These are phyloP conservation scores for Eucriotettix oculatus DNA, from an alignment of 2,888 invertebrate species.

Conservation along the genomic window DNA sequence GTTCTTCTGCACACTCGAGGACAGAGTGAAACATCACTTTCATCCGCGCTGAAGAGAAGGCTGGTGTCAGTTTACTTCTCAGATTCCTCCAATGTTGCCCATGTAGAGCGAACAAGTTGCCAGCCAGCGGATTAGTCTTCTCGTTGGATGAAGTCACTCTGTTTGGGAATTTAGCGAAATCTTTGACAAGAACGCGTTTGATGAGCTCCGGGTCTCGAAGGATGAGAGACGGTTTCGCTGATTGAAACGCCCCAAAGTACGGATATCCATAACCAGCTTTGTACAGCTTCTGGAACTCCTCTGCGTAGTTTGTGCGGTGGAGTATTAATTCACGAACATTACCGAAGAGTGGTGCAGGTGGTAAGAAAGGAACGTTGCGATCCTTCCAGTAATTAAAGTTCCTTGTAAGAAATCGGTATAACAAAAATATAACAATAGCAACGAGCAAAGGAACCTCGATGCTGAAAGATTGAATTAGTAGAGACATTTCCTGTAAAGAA, in stretches of 20 bases:
- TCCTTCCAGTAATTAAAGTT: conserved; percentile 35
- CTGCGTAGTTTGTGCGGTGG: conserved; percentile 38
- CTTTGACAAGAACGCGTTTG: conserved; percentile 36
- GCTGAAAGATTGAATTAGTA: too few relatives aligned
- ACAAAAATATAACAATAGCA: too few relatives aligned
- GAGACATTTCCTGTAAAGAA: too few relatives aligned
- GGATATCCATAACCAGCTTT: conserved; percentile 17
- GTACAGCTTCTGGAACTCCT: conserved; percentile 41
- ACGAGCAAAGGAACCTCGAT: too few relatives aligned
- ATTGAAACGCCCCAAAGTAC: conserved; percentile 4
- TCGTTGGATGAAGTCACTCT: conserved; percentile 45
- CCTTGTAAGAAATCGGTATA: conserved; percentile 1
- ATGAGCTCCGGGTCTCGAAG: conserved; percentile 44
- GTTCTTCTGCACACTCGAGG: conserved; percentile 34
- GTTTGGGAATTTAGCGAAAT: conserved; percentile 48
- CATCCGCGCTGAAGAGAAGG: conserved; percentile 48
- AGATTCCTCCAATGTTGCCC: conserved; percentile 45
- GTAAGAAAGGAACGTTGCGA: conserved; percentile 35
- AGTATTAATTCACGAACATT: conserved; percentile 36
- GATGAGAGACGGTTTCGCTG: conserved; percentile 35
- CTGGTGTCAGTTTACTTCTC: conserved; percentile 43
- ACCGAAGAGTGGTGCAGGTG: conserved; percentile 45
- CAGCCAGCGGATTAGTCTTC: conserved; percentile 39
- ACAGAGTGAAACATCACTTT: conserved; percentile 45
- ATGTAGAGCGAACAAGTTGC: conserved; percentile 38